phyloP scores from a whole-genome alignment of 2,113 vertebrate genomes.

The Anolis sagrei region DNA sequence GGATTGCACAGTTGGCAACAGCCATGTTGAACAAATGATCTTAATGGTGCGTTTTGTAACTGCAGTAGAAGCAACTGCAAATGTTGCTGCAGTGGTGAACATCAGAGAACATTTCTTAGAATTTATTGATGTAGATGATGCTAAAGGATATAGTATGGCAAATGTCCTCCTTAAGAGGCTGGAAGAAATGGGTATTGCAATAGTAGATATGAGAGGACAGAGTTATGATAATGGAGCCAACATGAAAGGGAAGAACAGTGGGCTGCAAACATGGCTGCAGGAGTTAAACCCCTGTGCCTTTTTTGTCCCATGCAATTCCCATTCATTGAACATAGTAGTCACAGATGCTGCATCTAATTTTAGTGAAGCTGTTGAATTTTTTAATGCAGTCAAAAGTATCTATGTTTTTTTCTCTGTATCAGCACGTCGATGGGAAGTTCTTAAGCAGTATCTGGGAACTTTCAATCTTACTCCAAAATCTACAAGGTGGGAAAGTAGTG shows the following conservation, averaged over 20 bases:
- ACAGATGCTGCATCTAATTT: background rate
- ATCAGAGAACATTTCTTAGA: background rate
- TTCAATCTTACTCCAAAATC: background rate
- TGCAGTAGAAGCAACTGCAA: background rate
- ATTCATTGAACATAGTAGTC: background rate
- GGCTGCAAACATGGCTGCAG: background rate
- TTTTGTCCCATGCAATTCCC: background rate
- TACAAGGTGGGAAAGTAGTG: background rate
- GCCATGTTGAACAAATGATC: background rate
- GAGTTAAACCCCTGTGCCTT: background rate
- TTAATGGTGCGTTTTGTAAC: background rate
- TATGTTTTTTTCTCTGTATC: background rate
- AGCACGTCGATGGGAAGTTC: background rate
- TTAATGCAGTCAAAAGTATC: background rate
- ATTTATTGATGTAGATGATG: background rate
- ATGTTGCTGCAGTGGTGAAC: background rate
- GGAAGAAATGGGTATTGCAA: background rate
- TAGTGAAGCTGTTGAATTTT: background rate
- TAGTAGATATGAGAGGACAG: background rate
- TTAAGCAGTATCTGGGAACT: background rate
- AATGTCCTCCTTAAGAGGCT: background rate
- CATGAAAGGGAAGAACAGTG: background rate
- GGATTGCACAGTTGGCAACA: background rate
- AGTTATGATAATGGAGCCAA: background rate
- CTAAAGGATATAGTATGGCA: background rate